Conservation (phyloP, 2,797 vertebrate species). For the Schizopygopsis malacanthus region DNA sequence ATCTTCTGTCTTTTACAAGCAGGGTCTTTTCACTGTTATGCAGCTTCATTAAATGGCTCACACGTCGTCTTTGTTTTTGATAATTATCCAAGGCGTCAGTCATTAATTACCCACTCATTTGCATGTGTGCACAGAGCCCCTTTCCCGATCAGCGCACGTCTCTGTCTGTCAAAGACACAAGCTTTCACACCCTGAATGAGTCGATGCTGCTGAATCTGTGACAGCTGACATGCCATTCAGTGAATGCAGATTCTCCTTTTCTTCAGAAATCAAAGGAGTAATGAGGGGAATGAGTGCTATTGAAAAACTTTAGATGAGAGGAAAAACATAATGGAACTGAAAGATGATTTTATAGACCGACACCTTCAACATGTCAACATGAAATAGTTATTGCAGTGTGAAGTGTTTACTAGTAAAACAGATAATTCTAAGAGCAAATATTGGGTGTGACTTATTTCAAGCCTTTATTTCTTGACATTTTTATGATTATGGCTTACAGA, state of each 20-base stretch:
- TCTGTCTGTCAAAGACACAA: conserved; percentile 5
- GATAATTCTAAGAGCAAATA: neutral
- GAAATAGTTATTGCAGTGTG: neutral
- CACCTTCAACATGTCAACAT: conserved; percentile 1
- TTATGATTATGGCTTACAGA: too few species aligned
- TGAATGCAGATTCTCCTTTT: conserved; percentile 16
- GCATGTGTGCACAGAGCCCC: conserved; percentile 60
- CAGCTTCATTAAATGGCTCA: conserved; percentile 56
- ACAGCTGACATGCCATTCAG: conserved; percentile 9
- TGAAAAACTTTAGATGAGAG: neutral
- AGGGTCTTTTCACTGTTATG: neutral
- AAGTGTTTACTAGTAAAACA: neutral
- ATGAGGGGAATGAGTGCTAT: neutral
- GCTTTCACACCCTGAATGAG: neutral
- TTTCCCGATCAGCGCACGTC: conserved; percentile 2
- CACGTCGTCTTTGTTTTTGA: conserved; percentile 75
- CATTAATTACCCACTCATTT: conserved; percentile 74
- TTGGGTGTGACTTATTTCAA: neutral
- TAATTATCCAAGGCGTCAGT: conserved; percentile 77
- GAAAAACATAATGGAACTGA: neutral
- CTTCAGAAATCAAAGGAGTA: conserved; percentile 1
- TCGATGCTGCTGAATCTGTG: conserved; percentile 9
- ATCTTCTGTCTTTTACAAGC: neutral
- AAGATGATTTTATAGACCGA: neutral
- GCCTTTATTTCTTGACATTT: too few species aligned